Conservation (phyloP, 2,888 invertebrate species). For the Aromia moschata region DNA sequence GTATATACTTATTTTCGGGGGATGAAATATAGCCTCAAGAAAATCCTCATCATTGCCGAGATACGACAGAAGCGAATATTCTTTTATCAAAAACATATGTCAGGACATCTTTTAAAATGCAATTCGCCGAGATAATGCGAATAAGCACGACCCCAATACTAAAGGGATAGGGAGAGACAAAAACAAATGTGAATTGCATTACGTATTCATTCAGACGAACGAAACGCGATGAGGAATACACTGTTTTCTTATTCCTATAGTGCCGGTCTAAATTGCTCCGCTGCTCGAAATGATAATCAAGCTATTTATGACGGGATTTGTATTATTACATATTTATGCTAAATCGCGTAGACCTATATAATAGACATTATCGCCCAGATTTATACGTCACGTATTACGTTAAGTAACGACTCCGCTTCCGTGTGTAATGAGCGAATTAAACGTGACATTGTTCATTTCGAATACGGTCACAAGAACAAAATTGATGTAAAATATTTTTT, state of each 20-base stretch:
- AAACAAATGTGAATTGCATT: slow-evolving; percentile 64
- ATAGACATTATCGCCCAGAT: slow-evolving; percentile 14
- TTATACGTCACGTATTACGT: slow-evolving; percentile 3
- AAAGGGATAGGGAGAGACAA: slow-evolving; percentile 58
- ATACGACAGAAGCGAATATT: slow-evolving; percentile 43
- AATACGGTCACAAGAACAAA: no score
- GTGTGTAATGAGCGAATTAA: no score
- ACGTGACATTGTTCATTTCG: no score
- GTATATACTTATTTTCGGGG: no score
- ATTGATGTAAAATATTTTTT: no score
- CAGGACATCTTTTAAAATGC: slow-evolving; percentile 61
- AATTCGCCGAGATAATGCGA: slow-evolving; percentile 61
- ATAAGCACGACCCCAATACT: slow-evolving; percentile 57
- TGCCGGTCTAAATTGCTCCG: slow-evolving; percentile 49
- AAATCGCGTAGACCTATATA: slow-evolving; percentile 31
- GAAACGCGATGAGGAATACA: slow-evolving; percentile 49
- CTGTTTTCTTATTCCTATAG: slow-evolving; percentile 49
- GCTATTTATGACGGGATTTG: slow-evolving; percentile 51
- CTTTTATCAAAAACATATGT: slow-evolving; percentile 62
- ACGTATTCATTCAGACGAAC: slow-evolving; percentile 61
- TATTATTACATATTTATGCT: slow-evolving; percentile 42
- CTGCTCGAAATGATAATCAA: slow-evolving; percentile 46
- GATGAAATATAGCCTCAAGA: no score
- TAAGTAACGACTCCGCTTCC: not conserved
- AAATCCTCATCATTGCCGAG: slow-evolving; percentile 40